Evolutionary conservation across 37 sponge, comb jelly and placozoan species (phyloP).

Genomic region (Agelas oroides): DNA sequence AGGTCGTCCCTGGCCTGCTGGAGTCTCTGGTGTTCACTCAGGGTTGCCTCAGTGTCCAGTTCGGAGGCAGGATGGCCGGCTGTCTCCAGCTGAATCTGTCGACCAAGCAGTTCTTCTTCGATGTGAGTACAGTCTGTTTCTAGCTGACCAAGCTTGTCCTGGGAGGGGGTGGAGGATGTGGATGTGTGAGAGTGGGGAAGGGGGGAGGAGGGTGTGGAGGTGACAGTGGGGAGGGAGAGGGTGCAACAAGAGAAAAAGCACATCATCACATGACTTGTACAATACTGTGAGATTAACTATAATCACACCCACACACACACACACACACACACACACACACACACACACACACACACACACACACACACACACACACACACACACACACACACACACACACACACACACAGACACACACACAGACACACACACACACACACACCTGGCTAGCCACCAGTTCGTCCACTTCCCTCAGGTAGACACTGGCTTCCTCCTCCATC

Average conservation of each 20-base stretch:
- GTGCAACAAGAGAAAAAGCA: neutral
- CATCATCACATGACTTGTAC: too few relatives aligned
- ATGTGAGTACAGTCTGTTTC: conserved; percentile 27
- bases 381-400: too few relatives aligned
- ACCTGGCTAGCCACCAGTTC: conserved; percentile 38
- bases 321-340: too few relatives aligned
- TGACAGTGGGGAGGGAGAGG: neutral
- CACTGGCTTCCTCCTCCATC: conserved; percentile 8
- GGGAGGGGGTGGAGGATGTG: neutral
- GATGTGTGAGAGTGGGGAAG: neutral
- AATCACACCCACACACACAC: too few relatives aligned
- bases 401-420: neutral
- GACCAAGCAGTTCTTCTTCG: conserved; percentile 39
- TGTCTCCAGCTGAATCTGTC: conserved; percentile 26
- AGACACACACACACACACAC: neutral
- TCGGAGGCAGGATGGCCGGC: neutral
- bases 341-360: too few relatives aligned
- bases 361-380: too few relatives aligned
- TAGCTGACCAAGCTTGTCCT: conserved; percentile 21
- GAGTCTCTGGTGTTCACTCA: conserved; percentile 7
- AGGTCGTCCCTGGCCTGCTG: conserved; percentile 3
- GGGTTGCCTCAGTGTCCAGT: conserved; percentile 9
- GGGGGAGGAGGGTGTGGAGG: neutral
- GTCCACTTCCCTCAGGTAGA: conserved; percentile 32
- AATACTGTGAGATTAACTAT: too few relatives aligned